Evolutionary conservation across 2,113 vertebrate species (phyloP).

Genomic region (Myanophis thanlyinensis): DNA sequence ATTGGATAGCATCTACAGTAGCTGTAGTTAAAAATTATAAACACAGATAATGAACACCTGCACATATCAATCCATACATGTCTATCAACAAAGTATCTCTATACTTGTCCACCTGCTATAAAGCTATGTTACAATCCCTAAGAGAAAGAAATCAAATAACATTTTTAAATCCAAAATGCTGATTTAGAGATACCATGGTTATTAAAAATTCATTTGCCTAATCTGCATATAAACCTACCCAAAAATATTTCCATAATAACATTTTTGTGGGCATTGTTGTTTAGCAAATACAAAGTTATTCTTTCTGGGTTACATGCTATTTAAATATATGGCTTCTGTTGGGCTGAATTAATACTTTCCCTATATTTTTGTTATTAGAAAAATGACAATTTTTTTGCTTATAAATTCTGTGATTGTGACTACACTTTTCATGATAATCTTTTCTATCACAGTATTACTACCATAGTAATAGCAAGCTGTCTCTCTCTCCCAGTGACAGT

Average conservation of each 20-base stretch:
- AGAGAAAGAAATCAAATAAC: conserved; percentile 1
- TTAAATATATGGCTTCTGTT: not conserved
- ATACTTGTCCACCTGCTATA: not conserved
- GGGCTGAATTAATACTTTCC: not conserved
- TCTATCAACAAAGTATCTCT: not conserved
- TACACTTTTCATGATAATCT: not conserved
- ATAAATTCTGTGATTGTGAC: not conserved
- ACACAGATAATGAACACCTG: conserved; percentile 3
- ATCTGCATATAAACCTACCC: not conserved
- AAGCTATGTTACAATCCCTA: not conserved
- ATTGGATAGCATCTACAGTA: not conserved
- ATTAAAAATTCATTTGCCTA: not conserved
- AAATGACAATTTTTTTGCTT: not conserved
- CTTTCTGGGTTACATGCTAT: not conserved
- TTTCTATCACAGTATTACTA: not conserved
- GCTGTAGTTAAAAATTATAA: not conserved
- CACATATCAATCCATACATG: conserved; percentile 19
- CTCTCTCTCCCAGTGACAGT: not conserved
- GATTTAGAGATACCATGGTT: not conserved
- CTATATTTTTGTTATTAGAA: not conserved
- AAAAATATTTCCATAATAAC: not conserved
- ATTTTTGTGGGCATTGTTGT: not conserved
- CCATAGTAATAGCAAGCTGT: not conserved
- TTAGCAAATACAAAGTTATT: not conserved
- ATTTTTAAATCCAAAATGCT: not conserved